Base-by-base conservation (phyloP, 2,113 vertebrate genomes). In the Morone saxatilis region DNA sequence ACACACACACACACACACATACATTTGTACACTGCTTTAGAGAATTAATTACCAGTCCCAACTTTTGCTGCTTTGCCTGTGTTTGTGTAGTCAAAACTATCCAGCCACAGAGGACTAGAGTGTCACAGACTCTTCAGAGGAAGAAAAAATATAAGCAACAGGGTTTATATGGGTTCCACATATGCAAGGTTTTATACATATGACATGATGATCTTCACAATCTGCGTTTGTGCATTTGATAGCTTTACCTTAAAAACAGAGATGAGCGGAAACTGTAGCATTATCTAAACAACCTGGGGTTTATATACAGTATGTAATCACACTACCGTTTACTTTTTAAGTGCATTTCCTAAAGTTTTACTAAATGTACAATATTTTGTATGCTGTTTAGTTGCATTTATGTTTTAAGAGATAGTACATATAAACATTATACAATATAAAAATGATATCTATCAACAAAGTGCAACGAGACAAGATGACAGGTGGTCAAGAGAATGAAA, bases 1-100 rank as follows among this genome's bases (percentile, higher is more conserved):
- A 57, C 63, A 51, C 40, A 61, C 63, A 51, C 53, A 70, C 56
- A 60, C 50, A 63, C 36, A 60, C 25, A 41, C 65, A 71, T 60
- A 43, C 4, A 6, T 36, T 50, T 2, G 7, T 48, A 71, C n/a
- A 41, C 65, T 50, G 22, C 70, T 76, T 85, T 61, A 65, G 71
- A 86, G 75, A 91, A 92, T 90, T 89, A 90, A 92, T 92, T 85
- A 90, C 83, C 40, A 53, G 40, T 76, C 71, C 48, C 63, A 86
- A 81, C 83, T 86, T 83, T 65, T 57, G 36, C 83, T 80, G 47
- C 74, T 85, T 89, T 83, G 72, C 40, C 53, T 84, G 60, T 38
- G 51, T 86, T 88, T 89, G 72, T 22, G 6, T 75, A 81, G 76
- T 85, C 56, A 90, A 86, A 86, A 71, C 40, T 73, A 48, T 53